Base-by-base conservation (phyloP, 1,140 invertebrate species). In the Sipha flava region DNA sequence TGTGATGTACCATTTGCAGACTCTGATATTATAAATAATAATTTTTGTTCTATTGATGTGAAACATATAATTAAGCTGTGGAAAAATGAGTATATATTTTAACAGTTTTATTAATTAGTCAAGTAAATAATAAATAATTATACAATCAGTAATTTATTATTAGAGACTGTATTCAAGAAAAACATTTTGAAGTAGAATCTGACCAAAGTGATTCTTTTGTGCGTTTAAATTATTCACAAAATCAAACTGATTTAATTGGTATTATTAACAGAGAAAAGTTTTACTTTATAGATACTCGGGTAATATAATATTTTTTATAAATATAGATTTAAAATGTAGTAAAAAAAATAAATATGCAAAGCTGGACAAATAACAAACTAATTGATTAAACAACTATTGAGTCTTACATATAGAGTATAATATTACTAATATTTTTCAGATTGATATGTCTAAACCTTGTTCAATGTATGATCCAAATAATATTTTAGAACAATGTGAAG, bases 371-470 rank as follows among this genome's bases (percentile, higher is more conserved):
- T n/a, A n/a, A n/a, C n/a, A n/a, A n/a, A n/a, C n/a, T n/a, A n/a
- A n/a, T n/a, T n/a, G n/a, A n/a, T n/a, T n/a, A n/a, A n/a, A n/a
- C n/a, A n/a, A n/a, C n/a, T n/a, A n/a, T n/a, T n/a, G n/a, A n/a
- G n/a, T n/a, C n/a, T n/a, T n/a, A n/a, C n/a, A 12, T 68, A 26
- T 45, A 45, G 1, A 43, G 12, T 62, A 23, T 34, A 31, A 4
- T 64, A 21, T 34, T 64, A 9, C 47, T 70, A 7, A n/a, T 57
- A 57, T 3, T 59, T 57, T 75, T 75, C 6, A 77, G 73, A 29
- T 57, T 26, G 73, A 77, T 77, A 29, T 77, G 26, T 77, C 73
- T 26, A 77, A 77, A 16, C 73, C 73, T 40, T 77, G 52, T 43
- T 57, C 73, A 26, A 43, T 43, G 40, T 77, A 77, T 57, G 73